A percentile compares a stretch with the other conserved stretches of the same genome.
Evolutionary conservation across 2,797 vertebrate species (phyloP).

Genomic region (Presbytis comata): DNA sequence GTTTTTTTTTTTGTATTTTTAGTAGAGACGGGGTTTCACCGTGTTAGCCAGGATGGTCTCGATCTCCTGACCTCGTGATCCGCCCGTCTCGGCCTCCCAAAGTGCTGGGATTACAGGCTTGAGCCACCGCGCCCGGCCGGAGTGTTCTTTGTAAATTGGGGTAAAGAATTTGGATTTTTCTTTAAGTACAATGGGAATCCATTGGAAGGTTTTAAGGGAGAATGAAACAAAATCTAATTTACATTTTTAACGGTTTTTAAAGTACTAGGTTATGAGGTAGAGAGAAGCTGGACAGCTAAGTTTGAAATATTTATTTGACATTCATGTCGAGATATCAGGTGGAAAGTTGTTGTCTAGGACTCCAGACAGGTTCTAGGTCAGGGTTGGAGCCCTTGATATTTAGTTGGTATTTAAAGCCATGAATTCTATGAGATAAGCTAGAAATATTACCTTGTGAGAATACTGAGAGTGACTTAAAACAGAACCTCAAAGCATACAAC

Average conservation of each 20-base stretch:
- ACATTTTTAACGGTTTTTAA: neutral
- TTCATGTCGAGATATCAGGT: neutral
- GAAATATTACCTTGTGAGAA: neutral
- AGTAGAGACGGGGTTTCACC: too few relatives aligned
- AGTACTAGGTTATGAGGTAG: neutral
- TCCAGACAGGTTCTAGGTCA: neutral
- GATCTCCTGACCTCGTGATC: too few relatives aligned
- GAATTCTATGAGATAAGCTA: neutral
- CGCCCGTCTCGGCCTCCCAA: too few relatives aligned
- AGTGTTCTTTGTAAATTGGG: neutral
- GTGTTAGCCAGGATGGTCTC: too few relatives aligned
- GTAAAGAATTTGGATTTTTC: neutral
- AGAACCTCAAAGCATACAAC: neutral
- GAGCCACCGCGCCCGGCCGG: too few relatives aligned
- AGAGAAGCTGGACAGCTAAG: neutral
- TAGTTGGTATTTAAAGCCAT: neutral
- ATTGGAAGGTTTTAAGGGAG: neutral
- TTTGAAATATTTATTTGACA: neutral
- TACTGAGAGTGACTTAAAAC: neutral
- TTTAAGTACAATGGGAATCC: neutral
- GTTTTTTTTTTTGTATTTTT: too few relatives aligned
- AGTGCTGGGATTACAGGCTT: too few relatives aligned
- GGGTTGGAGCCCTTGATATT: neutral
- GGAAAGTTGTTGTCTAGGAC: neutral
- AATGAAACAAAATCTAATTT: neutral